Base-by-base conservation (phyloP, 1,140 invertebrate genomes). In the Mizuhopecten yessoensis region DNA sequence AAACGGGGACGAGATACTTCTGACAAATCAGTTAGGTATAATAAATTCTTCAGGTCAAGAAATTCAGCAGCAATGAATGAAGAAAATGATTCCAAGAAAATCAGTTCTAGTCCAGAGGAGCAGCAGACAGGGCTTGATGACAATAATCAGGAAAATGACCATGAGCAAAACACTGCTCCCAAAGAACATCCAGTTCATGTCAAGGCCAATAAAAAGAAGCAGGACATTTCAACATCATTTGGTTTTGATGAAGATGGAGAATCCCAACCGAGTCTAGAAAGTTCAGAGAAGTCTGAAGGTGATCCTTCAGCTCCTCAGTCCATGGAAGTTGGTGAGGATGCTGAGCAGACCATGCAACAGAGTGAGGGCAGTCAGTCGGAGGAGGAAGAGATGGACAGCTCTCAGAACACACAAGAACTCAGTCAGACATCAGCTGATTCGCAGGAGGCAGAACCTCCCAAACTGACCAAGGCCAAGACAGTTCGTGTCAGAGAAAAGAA, bases 391-490 rank as follows among this genome's bases (percentile, higher is more conserved):
- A 39, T 39, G 36, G 36, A 39, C 36, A 92, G 87, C 86, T 95
- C 93, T 45, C 93, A 95, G 36, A 91, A 92, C n/a, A 34, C 93
- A 33, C 87, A 91, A 23, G 91, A 90, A 34, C 92, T 93, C 36
- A 90, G 91, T 89, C 90, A 92, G 10, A 87, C 90, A 29, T 92
- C 93, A 23, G 45, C 87, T 33, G 91, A 93, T 15, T 75, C 57
- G 1, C 9, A 17, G 2, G 57, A 75, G 57, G 57, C 57, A 75
- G 86, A 88, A 86, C 88, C 88, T 87, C 89, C 86, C 20, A 34
- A 87, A 9, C 49, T 87, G 34, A 87, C 36, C 34, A 90, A 90
- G 86, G 39, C 86, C n/a, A 91, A 86, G 33, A n/a, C 75, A 36
- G 86, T 88, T 0, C 57, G 57, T 5, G 45, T 88, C 34, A 94